Base-by-base conservation (phyloP, 2,113 vertebrate genomes). In the Tautogolabrus adspersus region DNA sequence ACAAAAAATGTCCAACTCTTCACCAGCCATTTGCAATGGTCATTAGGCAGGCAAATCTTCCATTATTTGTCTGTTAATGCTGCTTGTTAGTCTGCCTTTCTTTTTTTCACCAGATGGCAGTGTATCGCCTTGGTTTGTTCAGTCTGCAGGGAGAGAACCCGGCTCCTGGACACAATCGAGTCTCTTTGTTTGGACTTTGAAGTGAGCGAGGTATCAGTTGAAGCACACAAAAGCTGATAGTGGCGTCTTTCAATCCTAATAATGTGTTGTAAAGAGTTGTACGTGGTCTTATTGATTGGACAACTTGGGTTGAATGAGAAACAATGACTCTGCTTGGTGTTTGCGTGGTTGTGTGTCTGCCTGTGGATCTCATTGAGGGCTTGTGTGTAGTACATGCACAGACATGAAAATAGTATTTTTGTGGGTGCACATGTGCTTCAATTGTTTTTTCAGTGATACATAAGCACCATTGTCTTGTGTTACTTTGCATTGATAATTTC, bases 101-200 rank as follows among this genome's bases (percentile, higher is more conserved):
- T 69, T 90, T 83, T 81, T 66, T 82, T 90, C 94, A 94, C 93
- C 90, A 94, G 94, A 92, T 94, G 94, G 94, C 94, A 94, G 91
- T 94, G 90, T 94, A 87, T 88, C 79, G 57, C 94, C 87, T 94
- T 72, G 72, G 76, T 82, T 91, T 54, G 76, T 51, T 22, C 26
- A 37, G 57, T 77, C 65, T 73, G 58, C 38, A 64, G 44, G 68
- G 64, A 81, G 47, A 66, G 15, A 72, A 63, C 58, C 11, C 65
- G 46, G 77, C 79, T 85, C 52, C 60, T 66, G 81, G 79, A 81
- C 81, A 70, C 16, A 15, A 85, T 86, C 65, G 55, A 58, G 78
- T 66, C 80, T 83, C 71, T 87, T 69, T 87, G 71, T 71, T 70
- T 79, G 63, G 79, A 83, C 83, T 88, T 83, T 83, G 73, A 90